Base-by-base conservation (phyloP, 2,797 vertebrate species). In the Huso huso region DNA sequence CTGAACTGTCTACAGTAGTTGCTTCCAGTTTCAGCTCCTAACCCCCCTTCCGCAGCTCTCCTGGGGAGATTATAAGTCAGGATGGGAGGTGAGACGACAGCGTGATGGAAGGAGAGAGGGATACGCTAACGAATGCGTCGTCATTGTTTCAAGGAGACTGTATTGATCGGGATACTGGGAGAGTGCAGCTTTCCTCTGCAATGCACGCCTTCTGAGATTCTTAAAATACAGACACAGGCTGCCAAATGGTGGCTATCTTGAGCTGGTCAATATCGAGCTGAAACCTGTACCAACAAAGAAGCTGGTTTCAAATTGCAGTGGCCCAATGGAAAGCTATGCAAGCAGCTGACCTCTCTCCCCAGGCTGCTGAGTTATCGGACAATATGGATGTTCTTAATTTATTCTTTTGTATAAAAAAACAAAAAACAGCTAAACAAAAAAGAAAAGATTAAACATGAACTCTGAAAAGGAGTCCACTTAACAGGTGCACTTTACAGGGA, bases 401-500 rank as follows among this genome's bases (percentile, higher is more conserved):
- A 37, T 37, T 37, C 51, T 53, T 78, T 76, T 78, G 73, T 79
- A 78, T 79, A 78, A 66, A 77, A 37, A 65, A 77, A 79, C 74
- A 74, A 73, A 77, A 70, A 71, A 75, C 74, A 75, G 79, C 66
- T 68, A 72, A 80, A 71, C 64, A 73, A 77, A 76, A 18, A 6
- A 11, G 1, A 58, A 58, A n/a, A 6, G 55, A 58, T 1, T 13
- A 11, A 58, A 11, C 55, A 78, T 80, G 79, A 79, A 75, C 74
- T 83, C 74, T 83, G 83, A 74, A 85, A 83, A 66, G 74, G 78
- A 82, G 23, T 37, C 23, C 2, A 69, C 69, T 82, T 83, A 80
- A 84, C 81, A 83, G 80, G 88, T 87, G 87, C 87, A 90, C 87
- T 91, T 90, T 90, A 88, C 77, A 71, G 80, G 74, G 81, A 79